Conservation (phyloP, 2,797 vertebrate species). For the Craterocephalus amniculus region DNA sequence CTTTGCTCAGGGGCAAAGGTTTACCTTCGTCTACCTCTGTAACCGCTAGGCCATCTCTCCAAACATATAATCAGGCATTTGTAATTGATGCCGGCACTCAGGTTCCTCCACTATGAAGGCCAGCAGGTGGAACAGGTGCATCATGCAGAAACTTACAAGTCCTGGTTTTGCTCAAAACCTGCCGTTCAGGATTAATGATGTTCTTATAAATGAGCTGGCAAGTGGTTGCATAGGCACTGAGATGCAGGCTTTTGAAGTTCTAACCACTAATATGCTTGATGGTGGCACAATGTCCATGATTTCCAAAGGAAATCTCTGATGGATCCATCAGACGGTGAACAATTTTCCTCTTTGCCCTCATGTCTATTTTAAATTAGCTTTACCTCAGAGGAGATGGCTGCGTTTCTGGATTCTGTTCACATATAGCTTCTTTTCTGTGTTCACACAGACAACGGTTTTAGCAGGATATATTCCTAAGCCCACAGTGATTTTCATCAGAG, state of each 20-base stretch:
- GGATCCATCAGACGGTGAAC: background rate
- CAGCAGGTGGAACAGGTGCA: too few relatives aligned
- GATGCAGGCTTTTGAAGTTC: too few relatives aligned
- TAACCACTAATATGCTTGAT: too few relatives aligned
- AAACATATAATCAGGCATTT: too few relatives aligned
- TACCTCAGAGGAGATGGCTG: background rate
- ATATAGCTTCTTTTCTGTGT: background rate
- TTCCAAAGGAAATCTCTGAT: background rate
- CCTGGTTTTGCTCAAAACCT: too few relatives aligned
- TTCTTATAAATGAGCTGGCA: background rate
- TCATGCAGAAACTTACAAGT: too few relatives aligned
- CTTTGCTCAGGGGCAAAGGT: too few relatives aligned
- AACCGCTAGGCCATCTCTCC: too few relatives aligned
- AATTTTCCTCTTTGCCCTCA: background rate
- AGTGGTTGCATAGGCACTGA: background rate
- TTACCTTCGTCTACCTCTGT: too few relatives aligned
- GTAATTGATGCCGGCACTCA: too few relatives aligned
- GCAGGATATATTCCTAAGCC: background rate
- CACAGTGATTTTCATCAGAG: background rate
- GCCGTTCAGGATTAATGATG: background rate
- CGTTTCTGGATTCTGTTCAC: background rate
- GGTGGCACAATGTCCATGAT: too few relatives aligned
- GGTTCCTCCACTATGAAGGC: too few relatives aligned
- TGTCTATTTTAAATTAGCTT: background rate
- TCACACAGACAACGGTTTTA: background rate